Evolutionary conservation across 2,888 invertebrate species (phyloP).

Genomic region (Molanna angustata): DNA sequence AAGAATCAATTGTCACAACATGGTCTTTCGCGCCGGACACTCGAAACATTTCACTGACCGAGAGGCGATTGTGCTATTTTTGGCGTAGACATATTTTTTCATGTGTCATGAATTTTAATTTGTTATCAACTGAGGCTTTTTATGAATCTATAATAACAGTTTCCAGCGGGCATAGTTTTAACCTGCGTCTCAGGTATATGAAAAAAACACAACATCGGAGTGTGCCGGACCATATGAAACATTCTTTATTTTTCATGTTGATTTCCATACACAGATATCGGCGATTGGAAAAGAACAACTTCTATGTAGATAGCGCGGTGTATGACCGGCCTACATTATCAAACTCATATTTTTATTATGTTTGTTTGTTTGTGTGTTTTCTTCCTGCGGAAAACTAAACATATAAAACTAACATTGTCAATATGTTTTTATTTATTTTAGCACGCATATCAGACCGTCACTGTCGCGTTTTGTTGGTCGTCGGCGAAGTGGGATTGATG

Average conservation of each 20-base stretch:
- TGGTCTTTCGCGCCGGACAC: not conserved
- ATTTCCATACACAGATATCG: not conserved
- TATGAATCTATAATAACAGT: not conserved
- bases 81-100: not conserved
- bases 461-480: too few species aligned
- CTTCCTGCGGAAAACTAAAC: too few species aligned
- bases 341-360: too few species aligned
- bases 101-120: not conserved
- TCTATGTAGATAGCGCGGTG: too few species aligned
- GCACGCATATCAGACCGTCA: too few species aligned
- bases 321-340: too few species aligned
- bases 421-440: too few species aligned
- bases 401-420: too few species aligned
- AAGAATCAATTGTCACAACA: too few species aligned
- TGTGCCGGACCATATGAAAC: constrained; percentile 9
- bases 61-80: not conserved
- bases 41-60: not conserved
- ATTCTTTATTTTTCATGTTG: constrained; percentile 12
- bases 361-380: too few species aligned
- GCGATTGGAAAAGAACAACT: too few species aligned
- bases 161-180: constrained; percentile 17
- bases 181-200: constrained; percentile 36
- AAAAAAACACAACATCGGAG: constrained; percentile 18
- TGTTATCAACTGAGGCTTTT: not conserved
- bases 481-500: too few species aligned